phyloP scores from a whole-genome alignment of 2,113 vertebrate genomes.

The Origma solitaria region DNA sequence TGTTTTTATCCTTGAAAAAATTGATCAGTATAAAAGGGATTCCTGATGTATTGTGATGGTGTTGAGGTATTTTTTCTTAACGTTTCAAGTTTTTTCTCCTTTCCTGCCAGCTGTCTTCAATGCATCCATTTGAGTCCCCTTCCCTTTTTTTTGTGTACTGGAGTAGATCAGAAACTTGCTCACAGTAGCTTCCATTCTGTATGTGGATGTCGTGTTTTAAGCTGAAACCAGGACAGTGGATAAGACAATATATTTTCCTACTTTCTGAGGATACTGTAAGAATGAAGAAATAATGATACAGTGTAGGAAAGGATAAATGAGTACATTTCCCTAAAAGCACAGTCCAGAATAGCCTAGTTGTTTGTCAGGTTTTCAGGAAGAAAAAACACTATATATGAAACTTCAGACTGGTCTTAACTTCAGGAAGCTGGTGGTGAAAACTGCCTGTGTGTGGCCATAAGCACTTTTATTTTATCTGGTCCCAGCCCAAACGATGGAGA shows the following conservation, averaged over 20 bases:
- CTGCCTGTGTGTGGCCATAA: neutral
- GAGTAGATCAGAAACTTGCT: neutral
- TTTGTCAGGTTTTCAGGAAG: neutral
- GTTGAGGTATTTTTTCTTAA: neutral
- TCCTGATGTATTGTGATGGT: neutral
- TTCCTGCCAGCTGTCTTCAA: neutral
- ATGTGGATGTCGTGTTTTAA: neutral
- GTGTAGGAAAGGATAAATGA: neutral
- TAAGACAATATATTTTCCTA: neutral
- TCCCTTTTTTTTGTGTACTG: neutral
- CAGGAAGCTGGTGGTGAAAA: neutral
- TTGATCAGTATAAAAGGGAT: neutral
- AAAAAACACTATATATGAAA: neutral
- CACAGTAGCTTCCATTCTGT: neutral
- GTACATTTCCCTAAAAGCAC: neutral
- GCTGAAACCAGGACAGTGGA: neutral
- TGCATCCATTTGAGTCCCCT: neutral
- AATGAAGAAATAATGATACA: neutral
- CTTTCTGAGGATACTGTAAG: neutral
- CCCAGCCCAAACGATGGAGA: neutral
- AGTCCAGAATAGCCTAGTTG: neutral
- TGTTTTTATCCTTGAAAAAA: neutral
- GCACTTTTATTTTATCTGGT: neutral
- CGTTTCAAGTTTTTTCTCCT: neutral
- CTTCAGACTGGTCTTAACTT: neutral